phyloP scores from a whole-genome alignment of 1,140 invertebrate species.

The Sycophila sp. region DNA sequence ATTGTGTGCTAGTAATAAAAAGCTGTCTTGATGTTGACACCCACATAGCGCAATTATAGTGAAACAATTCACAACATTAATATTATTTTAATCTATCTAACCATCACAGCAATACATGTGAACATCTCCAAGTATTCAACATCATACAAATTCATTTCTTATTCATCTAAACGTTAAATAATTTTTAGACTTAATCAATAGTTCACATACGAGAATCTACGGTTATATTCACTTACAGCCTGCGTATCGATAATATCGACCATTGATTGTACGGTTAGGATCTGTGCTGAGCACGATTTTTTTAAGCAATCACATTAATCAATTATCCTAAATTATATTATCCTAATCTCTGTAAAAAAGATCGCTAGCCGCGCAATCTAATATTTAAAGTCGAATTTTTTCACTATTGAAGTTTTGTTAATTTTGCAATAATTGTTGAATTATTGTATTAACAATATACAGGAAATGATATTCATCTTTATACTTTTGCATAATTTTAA shows the following conservation, averaged over 20 bases:
- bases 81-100: slow-evolving; percentile 25
- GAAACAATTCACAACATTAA: slow-evolving; percentile 19
- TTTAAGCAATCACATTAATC: slow-evolving; percentile 53
- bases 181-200: slow-evolving; percentile 12
- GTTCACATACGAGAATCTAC: neutral
- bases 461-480: too few relatives aligned
- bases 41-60: slow-evolving; percentile 27
- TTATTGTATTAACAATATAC: too few relatives aligned
- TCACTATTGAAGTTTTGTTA: too few relatives aligned
- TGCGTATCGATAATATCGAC: slow-evolving; percentile 45
- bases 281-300: slow-evolving; percentile 50
- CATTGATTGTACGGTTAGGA: slow-evolving; percentile 56
- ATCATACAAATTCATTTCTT: slow-evolving; percentile 47
- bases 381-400: too few relatives aligned
- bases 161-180: slow-evolving; percentile 11
- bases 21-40: slow-evolving; percentile 6
- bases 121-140: slow-evolving; percentile 44
- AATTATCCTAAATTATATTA: slow-evolving; percentile 29
- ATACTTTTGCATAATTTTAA: too few relatives aligned
- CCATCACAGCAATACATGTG: slow-evolving; percentile 37
- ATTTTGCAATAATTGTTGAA: too few relatives aligned
- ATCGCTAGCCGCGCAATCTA: too few relatives aligned
- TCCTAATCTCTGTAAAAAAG: neutral
- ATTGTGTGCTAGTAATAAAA: neutral
- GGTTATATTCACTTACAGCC: slow-evolving; percentile 20